Base-by-base conservation (phyloP, 1,140 invertebrate genomes). In the Euura lappo region DNA sequence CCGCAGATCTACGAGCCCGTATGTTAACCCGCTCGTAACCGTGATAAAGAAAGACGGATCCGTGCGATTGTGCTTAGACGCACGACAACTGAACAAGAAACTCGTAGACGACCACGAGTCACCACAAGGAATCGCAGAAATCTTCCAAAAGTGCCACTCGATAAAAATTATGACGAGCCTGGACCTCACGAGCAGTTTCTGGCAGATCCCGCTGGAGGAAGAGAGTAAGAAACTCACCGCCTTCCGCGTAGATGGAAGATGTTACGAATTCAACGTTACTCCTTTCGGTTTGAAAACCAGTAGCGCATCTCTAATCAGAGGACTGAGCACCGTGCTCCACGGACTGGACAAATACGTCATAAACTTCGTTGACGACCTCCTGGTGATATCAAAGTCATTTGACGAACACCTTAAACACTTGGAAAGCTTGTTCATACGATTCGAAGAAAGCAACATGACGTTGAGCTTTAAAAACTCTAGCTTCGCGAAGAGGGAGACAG, bases 381-480 rank as follows among this genome's bases (percentile, higher is more conserved):
- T 73, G 11, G 5, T 45, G 6, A 1, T 65, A 3, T 75, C 69
- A 13, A 13, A 46, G 51, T 82, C 75, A 11, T 84, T 84, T 69
- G 81, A 89, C 4, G 78, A 86, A 11, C 89, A 90, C 73, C 71
- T 90, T 0, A 43, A 72, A 13, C 71, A 85, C 44, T 60, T 90
- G 0, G 28, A 70, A 11, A 71, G 76, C 65, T 78, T 90, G 2
- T 79, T 89, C 4, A 65, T 81, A 28, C 74, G 79, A 51, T 75
- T 90, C 4, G 69, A 71, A 42, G 71, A 78, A 51, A 83, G 85
- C 5, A 81, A 82, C 44, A 74, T 90, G 3, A 89, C 86, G 45
- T 78, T 90, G 2, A 89, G 87, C 60, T 75, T 86, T 1, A 72
- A 79, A 70, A 89, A 89, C 79, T 86, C 80, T 51, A 72, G 85